Evolutionary conservation across 2,797 vertebrate species (phyloP).

Genomic region (Echiichthys vipera): DNA sequence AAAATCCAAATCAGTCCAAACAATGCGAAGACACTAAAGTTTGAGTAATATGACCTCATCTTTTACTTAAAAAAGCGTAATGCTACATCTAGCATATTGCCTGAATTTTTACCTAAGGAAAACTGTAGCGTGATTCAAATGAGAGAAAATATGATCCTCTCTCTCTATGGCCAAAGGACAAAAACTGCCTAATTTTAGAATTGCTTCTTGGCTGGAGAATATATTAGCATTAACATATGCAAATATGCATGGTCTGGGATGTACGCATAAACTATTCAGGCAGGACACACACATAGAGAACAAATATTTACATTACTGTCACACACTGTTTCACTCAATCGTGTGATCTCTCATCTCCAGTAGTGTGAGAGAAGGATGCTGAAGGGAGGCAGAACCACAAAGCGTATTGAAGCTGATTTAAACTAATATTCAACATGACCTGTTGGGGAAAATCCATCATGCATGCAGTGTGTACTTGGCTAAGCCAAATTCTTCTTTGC

Average conservation of each 20-base stretch:
- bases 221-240: constrained; percentile 37
- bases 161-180: constrained; percentile 39
- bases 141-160: constrained; percentile 27
- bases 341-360: constrained; percentile 24
- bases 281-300: background rate
- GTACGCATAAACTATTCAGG: constrained; percentile 17
- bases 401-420: constrained; percentile 32
- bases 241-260: constrained; percentile 29
- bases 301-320: constrained; percentile 38
- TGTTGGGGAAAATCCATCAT: constrained; percentile 57
- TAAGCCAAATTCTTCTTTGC: constrained; percentile 39
- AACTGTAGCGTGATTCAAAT: constrained; percentile 38
- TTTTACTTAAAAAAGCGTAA: constrained; percentile 46
- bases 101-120: constrained; percentile 34
- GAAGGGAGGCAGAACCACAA: constrained; percentile 28
- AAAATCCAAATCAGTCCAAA: constrained; percentile 53
- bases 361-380: constrained; percentile 18
- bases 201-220: constrained; percentile 27
- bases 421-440: constrained; percentile 52
- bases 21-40: constrained; percentile 41
- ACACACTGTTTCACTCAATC: constrained; percentile 21
- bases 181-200: constrained; percentile 23
- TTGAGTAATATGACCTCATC: constrained; percentile 44
- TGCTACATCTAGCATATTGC: constrained; percentile 54
- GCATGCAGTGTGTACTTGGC: constrained; percentile 61